phyloP scores from a whole-genome alignment of 2,888 invertebrate species.

The Lycophotia porphyrea region DNA sequence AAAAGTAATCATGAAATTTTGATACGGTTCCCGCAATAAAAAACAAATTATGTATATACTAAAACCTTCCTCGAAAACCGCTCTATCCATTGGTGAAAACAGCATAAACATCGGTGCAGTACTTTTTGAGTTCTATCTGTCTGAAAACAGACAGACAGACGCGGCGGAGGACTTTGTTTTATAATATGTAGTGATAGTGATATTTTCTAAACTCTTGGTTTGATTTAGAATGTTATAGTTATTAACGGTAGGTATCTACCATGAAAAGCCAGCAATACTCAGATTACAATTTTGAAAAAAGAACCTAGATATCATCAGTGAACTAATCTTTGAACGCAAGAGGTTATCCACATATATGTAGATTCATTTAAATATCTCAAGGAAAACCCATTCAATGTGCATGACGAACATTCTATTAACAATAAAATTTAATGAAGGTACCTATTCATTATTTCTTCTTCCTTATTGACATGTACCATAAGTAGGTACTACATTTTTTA shows the following conservation, averaged over 20 bases:
- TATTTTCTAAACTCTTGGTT: neutral
- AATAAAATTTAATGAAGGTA: neutral
- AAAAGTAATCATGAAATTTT: too few relatives aligned
- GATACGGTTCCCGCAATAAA: too few relatives aligned
- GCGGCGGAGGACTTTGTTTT: too few relatives aligned
- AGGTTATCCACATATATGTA: neutral
- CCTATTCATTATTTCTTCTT: neutral
- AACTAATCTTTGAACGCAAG: neutral
- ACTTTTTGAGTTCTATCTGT: too few relatives aligned
- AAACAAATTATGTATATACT: too few relatives aligned
- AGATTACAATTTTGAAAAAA: neutral
- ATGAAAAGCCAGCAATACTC: neutral
- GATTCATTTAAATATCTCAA: neutral
- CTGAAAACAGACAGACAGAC: too few relatives aligned
- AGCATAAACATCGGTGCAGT: too few relatives aligned
- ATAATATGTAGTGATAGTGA: too few relatives aligned
- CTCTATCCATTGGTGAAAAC: too few relatives aligned
- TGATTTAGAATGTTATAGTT: neutral
- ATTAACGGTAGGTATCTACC: neutral
- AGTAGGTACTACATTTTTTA: neutral
- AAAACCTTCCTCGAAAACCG: too few relatives aligned
- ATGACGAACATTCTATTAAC: neutral
- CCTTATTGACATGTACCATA: neutral
- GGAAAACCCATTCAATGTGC: neutral
- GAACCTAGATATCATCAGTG: neutral